Conservation (phyloP, 2,113 vertebrate species). For the Tursiops truncatus region DNA sequence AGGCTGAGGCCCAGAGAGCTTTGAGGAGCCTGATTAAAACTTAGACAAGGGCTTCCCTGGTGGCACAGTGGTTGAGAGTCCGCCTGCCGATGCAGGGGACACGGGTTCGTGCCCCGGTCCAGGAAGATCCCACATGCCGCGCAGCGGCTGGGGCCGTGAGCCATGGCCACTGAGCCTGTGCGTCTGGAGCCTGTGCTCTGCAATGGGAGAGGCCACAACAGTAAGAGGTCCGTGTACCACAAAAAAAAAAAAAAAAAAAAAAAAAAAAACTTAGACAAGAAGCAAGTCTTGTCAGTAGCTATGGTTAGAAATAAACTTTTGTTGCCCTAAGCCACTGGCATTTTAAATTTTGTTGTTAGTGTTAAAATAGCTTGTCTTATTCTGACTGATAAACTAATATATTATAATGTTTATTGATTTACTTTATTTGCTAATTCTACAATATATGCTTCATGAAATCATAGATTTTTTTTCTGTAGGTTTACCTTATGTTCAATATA, state of each 20-base stretch:
- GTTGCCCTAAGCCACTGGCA: neutral
- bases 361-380: neutral
- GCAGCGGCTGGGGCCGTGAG: too few relatives aligned
- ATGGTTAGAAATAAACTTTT: neutral
- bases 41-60: too few relatives aligned
- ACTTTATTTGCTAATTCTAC: neutral
- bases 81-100: too few relatives aligned
- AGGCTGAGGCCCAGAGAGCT: neutral
- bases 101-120: too few relatives aligned
- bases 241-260: too few relatives aligned
- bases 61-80: too few relatives aligned
- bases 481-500: neutral
- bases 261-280: neutral
- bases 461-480: neutral
- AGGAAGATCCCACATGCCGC: too few relatives aligned
- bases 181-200: too few relatives aligned
- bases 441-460: neutral
- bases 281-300: neutral
- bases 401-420: neutral
- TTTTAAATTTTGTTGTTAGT: neutral
- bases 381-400: neutral
- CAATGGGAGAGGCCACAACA: too few relatives aligned
- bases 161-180: too few relatives aligned
- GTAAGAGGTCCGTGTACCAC: too few relatives aligned
- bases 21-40: neutral